phyloP scores from a whole-genome alignment of 2,797 vertebrate genomes.

The Hoplostethus atlanticus region DNA sequence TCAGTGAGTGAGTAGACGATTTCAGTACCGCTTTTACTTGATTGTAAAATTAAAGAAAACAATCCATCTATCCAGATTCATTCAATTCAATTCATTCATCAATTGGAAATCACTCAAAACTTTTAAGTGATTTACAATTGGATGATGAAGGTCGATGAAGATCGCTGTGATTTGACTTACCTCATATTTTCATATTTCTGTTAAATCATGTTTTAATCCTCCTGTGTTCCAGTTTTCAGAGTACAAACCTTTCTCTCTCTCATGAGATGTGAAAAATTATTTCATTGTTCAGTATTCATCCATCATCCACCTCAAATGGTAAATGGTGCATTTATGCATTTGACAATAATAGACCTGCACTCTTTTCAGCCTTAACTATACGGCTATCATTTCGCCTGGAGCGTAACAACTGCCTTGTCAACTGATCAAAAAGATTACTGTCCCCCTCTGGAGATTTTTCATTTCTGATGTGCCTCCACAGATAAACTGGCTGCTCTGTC shows the following conservation, averaged over 20 bases:
- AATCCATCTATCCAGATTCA: not conserved
- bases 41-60: not conserved
- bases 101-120: not conserved
- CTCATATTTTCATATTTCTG: not conserved
- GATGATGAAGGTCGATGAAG: not conserved
- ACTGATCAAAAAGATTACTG: conserved; percentile 7
- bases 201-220: not conserved
- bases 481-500: conserved; percentile 36
- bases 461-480: conserved; percentile 41
- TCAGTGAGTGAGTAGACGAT: not conserved
- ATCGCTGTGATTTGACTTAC: not conserved
- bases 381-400: conserved; percentile 10
- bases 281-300: too few species aligned
- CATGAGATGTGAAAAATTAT: not conserved
- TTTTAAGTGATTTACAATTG: not conserved
- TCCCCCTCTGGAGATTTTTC: not conserved
- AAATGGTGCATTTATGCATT: not conserved
- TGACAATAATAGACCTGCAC: not conserved
- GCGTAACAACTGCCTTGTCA: not conserved
- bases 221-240: not conserved
- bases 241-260: not conserved
- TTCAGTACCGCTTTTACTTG: not conserved
- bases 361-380: conserved; percentile 15
- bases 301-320: not conserved
- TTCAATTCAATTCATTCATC: not conserved